Conservation (phyloP, 2,888 invertebrate species). For the Netelia virgata region DNA sequence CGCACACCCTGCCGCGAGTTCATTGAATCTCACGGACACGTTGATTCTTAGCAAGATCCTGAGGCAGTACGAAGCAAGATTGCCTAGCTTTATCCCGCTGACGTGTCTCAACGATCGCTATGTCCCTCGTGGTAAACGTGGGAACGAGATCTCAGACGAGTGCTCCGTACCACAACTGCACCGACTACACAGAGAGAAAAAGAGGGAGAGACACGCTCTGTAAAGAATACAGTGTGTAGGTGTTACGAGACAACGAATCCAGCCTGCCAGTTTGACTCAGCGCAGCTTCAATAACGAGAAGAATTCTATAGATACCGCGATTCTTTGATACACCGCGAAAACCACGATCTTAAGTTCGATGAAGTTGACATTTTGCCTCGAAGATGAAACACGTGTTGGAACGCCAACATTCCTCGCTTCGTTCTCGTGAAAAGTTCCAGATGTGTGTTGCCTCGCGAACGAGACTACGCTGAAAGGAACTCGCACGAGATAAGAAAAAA, state of each 20-base stretch:
- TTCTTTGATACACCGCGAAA: not conserved
- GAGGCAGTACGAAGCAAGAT: slow-evolving; percentile 40
- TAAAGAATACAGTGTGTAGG: not conserved
- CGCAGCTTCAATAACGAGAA: slow-evolving; percentile 27
- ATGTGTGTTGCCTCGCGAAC: slow-evolving; percentile 1
- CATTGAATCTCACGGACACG: slow-evolving; percentile 46
- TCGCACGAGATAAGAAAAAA: slow-evolving; percentile 16
- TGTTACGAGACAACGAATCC: slow-evolving; percentile 14
- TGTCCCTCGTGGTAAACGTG: slow-evolving; percentile 54
- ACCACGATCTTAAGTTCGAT: not conserved
- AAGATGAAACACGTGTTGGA: slow-evolving; percentile 1
- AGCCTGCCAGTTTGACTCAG: slow-evolving; percentile 25
- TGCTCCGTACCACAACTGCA: not conserved
- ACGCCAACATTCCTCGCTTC: slow-evolving; percentile 3
- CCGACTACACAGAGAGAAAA: too few species aligned
- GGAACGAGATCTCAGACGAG: slow-evolving; percentile 59
- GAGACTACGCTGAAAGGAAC: slow-evolving; percentile 5
- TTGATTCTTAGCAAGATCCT: slow-evolving; percentile 49
- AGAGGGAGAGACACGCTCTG: not conserved
- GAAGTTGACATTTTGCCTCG: not conserved
- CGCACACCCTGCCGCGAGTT: slow-evolving; percentile 55
- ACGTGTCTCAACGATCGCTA: slow-evolving; percentile 41
- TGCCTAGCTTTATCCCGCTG: slow-evolving; percentile 48
- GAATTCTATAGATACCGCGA: slow-evolving; percentile 8
- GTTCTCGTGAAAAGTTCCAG: not conserved